Evolutionary conservation across 2,888 invertebrate genomes (phyloP).

Genomic region (Melanotus villosus): DNA sequence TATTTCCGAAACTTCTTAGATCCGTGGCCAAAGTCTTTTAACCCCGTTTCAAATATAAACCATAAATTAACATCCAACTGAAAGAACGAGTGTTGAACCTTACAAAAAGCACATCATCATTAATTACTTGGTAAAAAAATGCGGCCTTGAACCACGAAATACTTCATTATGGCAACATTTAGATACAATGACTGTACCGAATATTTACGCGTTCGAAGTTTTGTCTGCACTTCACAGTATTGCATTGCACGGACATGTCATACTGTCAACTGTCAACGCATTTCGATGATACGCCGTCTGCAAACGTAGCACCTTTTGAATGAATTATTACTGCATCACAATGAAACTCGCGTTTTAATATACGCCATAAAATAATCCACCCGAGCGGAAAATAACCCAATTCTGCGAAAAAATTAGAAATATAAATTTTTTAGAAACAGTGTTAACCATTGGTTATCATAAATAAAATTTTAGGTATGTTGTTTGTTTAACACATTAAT

Average conservation of each 20-base stretch:
- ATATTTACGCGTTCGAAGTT: conserved; percentile 13
- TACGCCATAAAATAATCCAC: background rate
- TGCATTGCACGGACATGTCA: conserved; percentile 2
- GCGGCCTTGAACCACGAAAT: background rate
- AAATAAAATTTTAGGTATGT: too few relatives aligned
- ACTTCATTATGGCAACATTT: background rate
- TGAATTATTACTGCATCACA: conserved; percentile 15
- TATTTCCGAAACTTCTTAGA: too few relatives aligned
- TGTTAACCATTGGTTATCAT: too few relatives aligned
- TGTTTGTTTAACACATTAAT: too few relatives aligned
- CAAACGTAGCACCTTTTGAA: conserved; percentile 19
- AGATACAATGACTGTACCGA: background rate
- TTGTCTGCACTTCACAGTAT: conserved; percentile 15
- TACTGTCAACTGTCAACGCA: conserved; percentile 21
- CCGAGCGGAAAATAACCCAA: background rate
- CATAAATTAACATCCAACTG: too few relatives aligned
- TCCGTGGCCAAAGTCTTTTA: too few relatives aligned
- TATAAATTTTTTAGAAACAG: too few relatives aligned
- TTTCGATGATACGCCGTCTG: conserved; percentile 20
- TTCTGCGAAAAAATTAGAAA: too few relatives aligned
- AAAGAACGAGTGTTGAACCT: too few relatives aligned
- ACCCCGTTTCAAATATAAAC: too few relatives aligned
- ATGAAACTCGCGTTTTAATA: background rate
- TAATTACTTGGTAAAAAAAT: conserved; percentile 4
- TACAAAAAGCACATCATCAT: too few relatives aligned